Evolutionary conservation across 2,113 vertebrate genomes (phyloP), one percentile per base, ranked within the genome.

Genomic region (Hyla sarda): DNA sequence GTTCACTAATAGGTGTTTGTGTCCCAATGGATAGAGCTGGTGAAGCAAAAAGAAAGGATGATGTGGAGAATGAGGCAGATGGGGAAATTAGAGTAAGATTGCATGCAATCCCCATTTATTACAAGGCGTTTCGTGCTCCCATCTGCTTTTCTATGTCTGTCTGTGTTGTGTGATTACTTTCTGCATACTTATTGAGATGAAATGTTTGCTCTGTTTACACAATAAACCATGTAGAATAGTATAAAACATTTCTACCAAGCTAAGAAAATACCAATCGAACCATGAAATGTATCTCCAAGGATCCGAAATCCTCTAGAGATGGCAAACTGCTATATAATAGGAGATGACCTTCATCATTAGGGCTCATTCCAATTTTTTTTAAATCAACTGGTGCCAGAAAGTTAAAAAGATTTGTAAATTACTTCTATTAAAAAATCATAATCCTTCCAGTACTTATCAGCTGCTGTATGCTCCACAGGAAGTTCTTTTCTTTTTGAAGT

Each of bases 1-100:
- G 14, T 72, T 73, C 86, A 37, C 11, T 87, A 88, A 72, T 79
- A 48, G 50, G 67, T 72, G 87, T 72, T 47, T 14, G 54, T 67
- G 65, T 2, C 32, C 48, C 47, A 1, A 3, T 60, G 48, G 85
- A 6, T 65, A 32, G 65, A 82, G 52, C 48, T 41, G 34, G 67
- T 48, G 56, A 58, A 32, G 30, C 50, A 82, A 71, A 71, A 62
- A 74, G 52, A 72, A 48, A 73, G 11, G 10, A 14, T 73, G 50
- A 72, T 54, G 62, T 41, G 37, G 65, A 79, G 47, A 45, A 25
- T 12, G n/a, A 79, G 75, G 77, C 67, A 86, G 76, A 86, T 81
- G 77, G 76, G 67, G 73, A 86, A 81, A 86, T 58, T 45, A 71
- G 58, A 80, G 34, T 47, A 72, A 34, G 12, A 80, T 41, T 72